Conservation (phyloP, 2,797 vertebrate genomes). For the Rachycentron canadum region DNA sequence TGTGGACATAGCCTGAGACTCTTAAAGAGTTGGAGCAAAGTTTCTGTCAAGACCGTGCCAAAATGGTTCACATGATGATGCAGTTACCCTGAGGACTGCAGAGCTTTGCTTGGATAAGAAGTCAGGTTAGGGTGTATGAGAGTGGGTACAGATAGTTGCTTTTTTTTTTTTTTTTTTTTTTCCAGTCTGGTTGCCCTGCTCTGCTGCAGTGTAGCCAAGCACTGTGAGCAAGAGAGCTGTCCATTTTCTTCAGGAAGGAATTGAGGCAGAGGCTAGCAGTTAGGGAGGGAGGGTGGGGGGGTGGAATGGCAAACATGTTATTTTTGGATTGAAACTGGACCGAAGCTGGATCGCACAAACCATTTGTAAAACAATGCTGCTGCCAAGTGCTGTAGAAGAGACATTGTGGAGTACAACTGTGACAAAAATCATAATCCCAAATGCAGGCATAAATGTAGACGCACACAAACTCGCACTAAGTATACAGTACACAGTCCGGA, state of each 20-base stretch:
- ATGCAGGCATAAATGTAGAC: constrained; percentile 41
- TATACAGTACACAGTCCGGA: constrained; percentile 13
- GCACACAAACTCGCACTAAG: neutral
- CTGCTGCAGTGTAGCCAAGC: constrained; percentile 19
- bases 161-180: constrained; percentile 10
- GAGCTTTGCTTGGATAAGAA: constrained; percentile 48
- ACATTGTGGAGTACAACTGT: constrained; percentile 14
- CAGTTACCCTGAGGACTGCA: constrained; percentile 45
- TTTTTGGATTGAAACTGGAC: constrained; percentile 44
- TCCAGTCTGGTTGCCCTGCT: constrained; percentile 28
- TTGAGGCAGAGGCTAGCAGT: constrained; percentile 23
- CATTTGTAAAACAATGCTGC: constrained; percentile 33
- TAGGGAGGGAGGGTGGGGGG: neutral
- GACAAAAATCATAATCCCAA: constrained; percentile 33
- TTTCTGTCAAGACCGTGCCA: constrained; percentile 44
- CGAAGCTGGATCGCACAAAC: neutral
- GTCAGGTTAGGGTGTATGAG: constrained; percentile 34
- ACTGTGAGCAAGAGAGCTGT: constrained; percentile 23
- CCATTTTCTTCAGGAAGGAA: constrained; percentile 26
- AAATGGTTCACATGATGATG: constrained; percentile 50
- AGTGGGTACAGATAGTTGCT: constrained; percentile 27
- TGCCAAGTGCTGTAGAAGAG: constrained; percentile 9
- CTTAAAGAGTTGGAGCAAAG: constrained; percentile 31
- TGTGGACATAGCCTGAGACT: constrained; percentile 11
- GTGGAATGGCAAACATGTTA: constrained; percentile 11